Percentiles rank a stretch among this genome's conserved stretches.
Conservation (phyloP, 2,888 invertebrate genomes). For the Archaeoteleia sp. region DNA sequence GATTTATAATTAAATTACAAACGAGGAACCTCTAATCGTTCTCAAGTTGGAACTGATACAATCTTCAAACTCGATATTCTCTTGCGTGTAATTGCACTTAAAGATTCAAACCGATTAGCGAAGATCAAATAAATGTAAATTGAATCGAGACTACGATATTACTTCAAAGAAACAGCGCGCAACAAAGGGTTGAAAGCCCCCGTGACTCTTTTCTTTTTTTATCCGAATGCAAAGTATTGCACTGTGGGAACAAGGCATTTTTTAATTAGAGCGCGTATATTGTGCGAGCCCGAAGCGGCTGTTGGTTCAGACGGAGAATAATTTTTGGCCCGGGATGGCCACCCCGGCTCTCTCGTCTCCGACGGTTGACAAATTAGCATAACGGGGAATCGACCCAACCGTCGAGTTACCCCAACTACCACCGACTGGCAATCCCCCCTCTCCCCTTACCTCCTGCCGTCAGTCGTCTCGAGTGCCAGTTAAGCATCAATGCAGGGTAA, state of each 20-base stretch:
- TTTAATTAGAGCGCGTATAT: slow-evolving; percentile 53
- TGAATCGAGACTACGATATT: slow-evolving; percentile 28
- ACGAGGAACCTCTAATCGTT: no score
- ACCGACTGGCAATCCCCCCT: slow-evolving; percentile 59
- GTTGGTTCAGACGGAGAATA: slow-evolving; percentile 57
- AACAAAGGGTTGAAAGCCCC: slow-evolving; percentile 40
- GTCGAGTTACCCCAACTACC: slow-evolving; percentile 65
- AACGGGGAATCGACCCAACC: slow-evolving; percentile 72
- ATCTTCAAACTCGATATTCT: slow-evolving; percentile 17
- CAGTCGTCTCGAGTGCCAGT: slow-evolving; percentile 71
- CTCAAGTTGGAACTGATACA: slow-evolving; percentile 27
- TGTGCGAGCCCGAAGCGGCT: slow-evolving; percentile 42
- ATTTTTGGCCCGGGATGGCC: slow-evolving; percentile 62
- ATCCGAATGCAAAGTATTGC: slow-evolving; percentile 47
- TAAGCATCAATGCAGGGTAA: slow-evolving; percentile 67
- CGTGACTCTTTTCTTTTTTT: slow-evolving; percentile 19
- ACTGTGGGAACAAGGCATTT: slow-evolving; percentile 52
- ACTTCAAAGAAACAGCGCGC: slow-evolving; percentile 22
- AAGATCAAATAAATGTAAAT: slow-evolving; percentile 37
- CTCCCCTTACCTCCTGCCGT: no score
- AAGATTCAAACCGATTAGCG: slow-evolving; percentile 36
- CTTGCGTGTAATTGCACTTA: slow-evolving; percentile 28
- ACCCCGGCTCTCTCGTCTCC: slow-evolving; percentile 58
- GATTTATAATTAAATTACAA: no score
- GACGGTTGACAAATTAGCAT: slow-evolving; percentile 75